Conservation (phyloP, 2,888 invertebrate species). For the Deilephila porcellus region DNA sequence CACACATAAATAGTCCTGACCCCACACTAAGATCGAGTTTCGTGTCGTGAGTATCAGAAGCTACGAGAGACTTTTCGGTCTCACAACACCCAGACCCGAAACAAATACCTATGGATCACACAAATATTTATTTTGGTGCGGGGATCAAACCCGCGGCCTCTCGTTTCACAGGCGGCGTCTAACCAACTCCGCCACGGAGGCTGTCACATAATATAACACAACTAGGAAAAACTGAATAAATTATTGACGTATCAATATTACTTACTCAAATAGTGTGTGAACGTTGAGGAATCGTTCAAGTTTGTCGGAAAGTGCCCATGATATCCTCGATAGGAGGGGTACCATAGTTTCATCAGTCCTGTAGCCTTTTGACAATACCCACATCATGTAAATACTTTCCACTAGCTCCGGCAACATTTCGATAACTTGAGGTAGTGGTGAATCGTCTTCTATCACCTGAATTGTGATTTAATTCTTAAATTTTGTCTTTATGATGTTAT, state of each 20-base stretch:
- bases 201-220: too few relatives aligned
- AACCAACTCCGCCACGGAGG: too few relatives aligned
- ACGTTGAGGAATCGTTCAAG: constrained; percentile 89
- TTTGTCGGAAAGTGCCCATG: constrained; percentile 92
- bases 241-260: background rate
- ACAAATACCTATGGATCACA: too few relatives aligned
- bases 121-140: too few relatives aligned
- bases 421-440: constrained; percentile 88
- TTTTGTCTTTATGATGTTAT: background rate
- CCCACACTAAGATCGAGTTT: too few relatives aligned
- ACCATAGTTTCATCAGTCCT: constrained; percentile 94
- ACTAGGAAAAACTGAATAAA: background rate
- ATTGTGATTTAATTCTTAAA: background rate
- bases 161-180: too few relatives aligned
- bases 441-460: constrained; percentile 88
- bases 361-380: constrained; percentile 95
- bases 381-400: constrained; percentile 94
- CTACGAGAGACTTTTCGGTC: too few relatives aligned
- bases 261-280: constrained; percentile 91
- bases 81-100: too few relatives aligned
- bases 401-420: constrained; percentile 91
- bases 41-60: too few relatives aligned
- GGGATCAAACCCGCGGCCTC: too few relatives aligned
- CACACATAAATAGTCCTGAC: too few relatives aligned
- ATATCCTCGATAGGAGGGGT: constrained; percentile 91